Percentiles rank a stretch among this genome's conserved stretches.
phyloP scores from a whole-genome alignment of 1,140 invertebrate genomes.

The Coptotermes formosanus region DNA sequence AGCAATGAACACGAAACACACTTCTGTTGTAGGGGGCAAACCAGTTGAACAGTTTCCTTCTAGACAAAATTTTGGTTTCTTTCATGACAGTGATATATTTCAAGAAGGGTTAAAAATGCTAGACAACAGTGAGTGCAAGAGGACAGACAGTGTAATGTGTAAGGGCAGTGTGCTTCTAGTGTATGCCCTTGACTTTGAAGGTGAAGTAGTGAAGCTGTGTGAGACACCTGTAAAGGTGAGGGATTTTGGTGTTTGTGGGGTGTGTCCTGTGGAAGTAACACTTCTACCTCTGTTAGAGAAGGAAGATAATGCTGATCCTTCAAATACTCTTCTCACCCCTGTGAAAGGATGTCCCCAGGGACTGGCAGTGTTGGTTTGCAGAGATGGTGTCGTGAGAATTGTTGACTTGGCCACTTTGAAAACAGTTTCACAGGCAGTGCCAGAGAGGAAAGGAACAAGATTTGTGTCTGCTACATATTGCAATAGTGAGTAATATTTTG shows the following conservation, averaged over 20 bases:
- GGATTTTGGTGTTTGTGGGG: slow-evolving; percentile 57
- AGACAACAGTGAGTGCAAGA: not conserved
- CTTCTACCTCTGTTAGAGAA: slow-evolving; percentile 59
- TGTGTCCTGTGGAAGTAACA: slow-evolving; percentile 65
- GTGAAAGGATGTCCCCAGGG: slow-evolving; percentile 40
- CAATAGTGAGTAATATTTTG: slow-evolving; percentile 55
- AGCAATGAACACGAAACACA: too few relatives aligned
- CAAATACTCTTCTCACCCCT: not conserved
- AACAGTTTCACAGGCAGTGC: slow-evolving; percentile 59
- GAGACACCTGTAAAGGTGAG: slow-evolving; percentile 46
- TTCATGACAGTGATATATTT: slow-evolving; percentile 11
- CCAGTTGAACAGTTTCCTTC: not conserved
- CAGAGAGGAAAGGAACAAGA: slow-evolving; percentile 57
- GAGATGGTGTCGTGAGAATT: slow-evolving; percentile 67
- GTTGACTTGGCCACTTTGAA: slow-evolving; percentile 64
- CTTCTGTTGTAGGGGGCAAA: not conserved
- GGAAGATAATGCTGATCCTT: slow-evolving; percentile 39
- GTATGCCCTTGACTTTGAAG: slow-evolving; percentile 56
- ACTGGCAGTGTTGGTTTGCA: slow-evolving; percentile 58
- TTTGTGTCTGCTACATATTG: slow-evolving; percentile 76
- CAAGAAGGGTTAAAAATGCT: not conserved
- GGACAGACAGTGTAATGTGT: not conserved
- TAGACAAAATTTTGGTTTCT: slow-evolving; percentile 19
- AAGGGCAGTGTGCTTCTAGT: slow-evolving; percentile 51
- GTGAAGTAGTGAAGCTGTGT: slow-evolving; percentile 24